phyloP scores from a whole-genome alignment of 2,113 vertebrate genomes.

The Genyomyrus donnyi region DNA sequence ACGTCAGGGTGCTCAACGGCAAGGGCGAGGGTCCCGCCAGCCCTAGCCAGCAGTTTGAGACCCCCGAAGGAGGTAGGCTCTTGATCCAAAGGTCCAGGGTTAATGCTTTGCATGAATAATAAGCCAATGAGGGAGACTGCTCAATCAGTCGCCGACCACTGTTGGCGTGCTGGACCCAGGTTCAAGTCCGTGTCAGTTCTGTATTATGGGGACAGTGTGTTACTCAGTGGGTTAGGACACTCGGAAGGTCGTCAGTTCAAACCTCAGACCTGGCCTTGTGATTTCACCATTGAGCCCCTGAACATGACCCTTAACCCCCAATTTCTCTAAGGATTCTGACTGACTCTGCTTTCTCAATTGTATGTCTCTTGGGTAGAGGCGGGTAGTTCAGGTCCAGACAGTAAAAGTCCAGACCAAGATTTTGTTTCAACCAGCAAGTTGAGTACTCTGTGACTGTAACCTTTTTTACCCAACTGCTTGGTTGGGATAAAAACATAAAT shows the following conservation, averaged over 20 bases:
- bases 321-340: neutral
- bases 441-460: neutral
- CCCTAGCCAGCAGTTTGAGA: constrained; percentile 64
- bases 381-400: neutral
- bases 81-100: neutral
- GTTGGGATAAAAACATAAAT: neutral
- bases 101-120: neutral
- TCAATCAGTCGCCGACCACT: neutral
- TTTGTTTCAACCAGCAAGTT: neutral
- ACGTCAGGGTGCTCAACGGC: constrained; percentile 78
- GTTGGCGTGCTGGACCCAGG: neutral
- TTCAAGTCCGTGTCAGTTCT: too few species aligned
- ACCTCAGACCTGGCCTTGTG: too few species aligned
- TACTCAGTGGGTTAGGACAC: too few species aligned
- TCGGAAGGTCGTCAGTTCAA: too few species aligned
- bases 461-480: neutral
- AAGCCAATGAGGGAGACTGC: neutral
- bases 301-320: too few species aligned
- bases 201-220: too few species aligned
- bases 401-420: neutral
- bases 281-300: too few species aligned
- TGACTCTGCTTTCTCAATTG: neutral
- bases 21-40: constrained; percentile 87
- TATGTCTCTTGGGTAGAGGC: neutral
- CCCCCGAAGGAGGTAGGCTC: constrained; percentile 85